A percentile compares a stretch with the other conserved stretches of the same genome.
Evolutionary conservation across 2,113 vertebrate genomes (phyloP).

Genomic region (Synodontis membranacea): DNA sequence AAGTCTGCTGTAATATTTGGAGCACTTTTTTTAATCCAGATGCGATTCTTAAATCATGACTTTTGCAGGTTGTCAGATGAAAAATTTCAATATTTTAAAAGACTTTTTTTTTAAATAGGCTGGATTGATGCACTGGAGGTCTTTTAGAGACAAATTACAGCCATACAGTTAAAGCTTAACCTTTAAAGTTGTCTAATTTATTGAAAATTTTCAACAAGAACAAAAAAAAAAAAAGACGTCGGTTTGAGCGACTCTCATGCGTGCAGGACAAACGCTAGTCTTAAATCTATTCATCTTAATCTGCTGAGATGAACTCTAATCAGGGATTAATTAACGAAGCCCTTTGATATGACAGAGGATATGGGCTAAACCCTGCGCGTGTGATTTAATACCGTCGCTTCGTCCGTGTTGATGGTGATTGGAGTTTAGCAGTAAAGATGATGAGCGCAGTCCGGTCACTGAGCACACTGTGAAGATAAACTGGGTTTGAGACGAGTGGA

Average conservation of each 20-base stretch:
- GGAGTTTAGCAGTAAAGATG: neutral
- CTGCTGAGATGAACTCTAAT: neutral
- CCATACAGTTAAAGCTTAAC: neutral
- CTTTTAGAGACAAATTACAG: neutral
- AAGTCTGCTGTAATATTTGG: neutral
- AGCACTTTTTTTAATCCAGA: neutral
- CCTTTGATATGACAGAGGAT: neutral
- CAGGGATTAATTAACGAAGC: neutral
- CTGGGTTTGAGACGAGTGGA: neutral
- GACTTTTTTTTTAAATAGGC: no score
- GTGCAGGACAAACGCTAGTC: neutral
- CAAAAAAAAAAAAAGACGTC: no score
- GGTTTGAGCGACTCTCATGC: no score
- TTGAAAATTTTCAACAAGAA: no score
- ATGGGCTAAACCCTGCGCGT: neutral
- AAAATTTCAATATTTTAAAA: neutral
- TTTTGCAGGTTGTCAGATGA: neutral
- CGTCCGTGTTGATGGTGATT: neutral
- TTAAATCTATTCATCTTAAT: neutral
- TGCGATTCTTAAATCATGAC: neutral
- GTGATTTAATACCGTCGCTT: neutral
- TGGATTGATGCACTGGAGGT: neutral
- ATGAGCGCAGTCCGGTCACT: neutral
- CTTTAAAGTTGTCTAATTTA: no score
- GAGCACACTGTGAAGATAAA: neutral